Conservation (phyloP, 2,113 vertebrate species). For the Procavia capensis region DNA sequence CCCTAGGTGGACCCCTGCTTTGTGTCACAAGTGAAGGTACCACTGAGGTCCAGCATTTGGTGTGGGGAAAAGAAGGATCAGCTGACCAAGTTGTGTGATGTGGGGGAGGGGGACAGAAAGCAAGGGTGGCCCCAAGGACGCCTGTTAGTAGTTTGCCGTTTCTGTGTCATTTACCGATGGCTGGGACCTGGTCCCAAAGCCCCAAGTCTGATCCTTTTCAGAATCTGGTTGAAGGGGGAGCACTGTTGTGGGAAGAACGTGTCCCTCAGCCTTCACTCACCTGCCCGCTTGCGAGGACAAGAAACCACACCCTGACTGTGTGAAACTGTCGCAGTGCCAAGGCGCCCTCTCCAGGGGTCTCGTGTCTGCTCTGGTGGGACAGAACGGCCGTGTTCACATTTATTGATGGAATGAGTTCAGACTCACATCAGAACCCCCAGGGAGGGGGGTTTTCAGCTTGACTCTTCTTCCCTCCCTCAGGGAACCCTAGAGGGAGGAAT, state of each 20-base stretch:
- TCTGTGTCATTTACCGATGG: not conserved
- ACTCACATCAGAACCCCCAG: not conserved
- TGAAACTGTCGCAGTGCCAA: not conserved
- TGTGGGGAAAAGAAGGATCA: not conserved
- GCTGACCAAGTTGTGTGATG: not conserved
- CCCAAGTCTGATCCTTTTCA: not conserved
- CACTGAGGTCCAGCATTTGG: not conserved
- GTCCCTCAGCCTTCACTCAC: not conserved
- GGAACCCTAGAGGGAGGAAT: not conserved
- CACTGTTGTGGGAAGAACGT: not conserved
- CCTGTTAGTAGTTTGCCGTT: not conserved
- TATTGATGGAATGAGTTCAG: not conserved
- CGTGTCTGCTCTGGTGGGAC: not conserved
- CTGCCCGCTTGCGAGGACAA: not conserved
- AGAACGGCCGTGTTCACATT: not conserved
- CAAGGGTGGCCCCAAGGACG: not conserved
- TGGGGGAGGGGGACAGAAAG: not conserved
- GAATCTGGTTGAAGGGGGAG: not conserved
- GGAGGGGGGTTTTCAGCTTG: not conserved
- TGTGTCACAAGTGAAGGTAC: not conserved
- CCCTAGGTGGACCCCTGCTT: not conserved
- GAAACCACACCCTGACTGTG: not conserved
- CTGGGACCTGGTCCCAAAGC: not conserved
- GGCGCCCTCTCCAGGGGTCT: not conserved
- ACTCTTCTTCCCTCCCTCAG: not conserved